Conservation (phyloP, 2,888 invertebrate species). For the Diarsia dahlii region DNA sequence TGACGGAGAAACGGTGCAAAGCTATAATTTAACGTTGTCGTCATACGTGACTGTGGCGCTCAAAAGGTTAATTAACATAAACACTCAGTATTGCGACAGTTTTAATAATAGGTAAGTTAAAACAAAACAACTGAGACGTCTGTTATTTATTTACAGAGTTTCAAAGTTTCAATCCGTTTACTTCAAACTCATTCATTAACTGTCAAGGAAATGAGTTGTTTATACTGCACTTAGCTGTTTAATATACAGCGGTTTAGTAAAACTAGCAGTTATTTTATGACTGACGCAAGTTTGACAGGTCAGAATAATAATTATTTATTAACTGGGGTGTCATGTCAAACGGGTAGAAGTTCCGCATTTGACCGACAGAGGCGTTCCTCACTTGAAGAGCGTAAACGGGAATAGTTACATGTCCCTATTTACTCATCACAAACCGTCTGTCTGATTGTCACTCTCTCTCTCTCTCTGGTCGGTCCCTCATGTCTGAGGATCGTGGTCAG, state of each 20-base stretch:
- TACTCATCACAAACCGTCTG: background rate
- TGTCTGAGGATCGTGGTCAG: no score
- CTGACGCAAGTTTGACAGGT: conserved; percentile 12
- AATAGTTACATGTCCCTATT: background rate
- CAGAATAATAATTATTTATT: no score
- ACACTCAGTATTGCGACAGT: background rate
- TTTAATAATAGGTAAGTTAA: background rate
- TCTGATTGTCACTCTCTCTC: background rate
- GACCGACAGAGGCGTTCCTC: background rate
- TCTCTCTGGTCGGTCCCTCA: no score
- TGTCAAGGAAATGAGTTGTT: conserved; percentile 22
- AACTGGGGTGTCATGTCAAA: background rate
- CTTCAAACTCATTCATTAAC: conserved; percentile 5
- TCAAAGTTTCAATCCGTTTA: background rate
- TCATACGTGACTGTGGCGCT: no score
- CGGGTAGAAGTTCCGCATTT: background rate
- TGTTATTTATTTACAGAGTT: conserved; percentile 5
- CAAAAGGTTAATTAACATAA: background rate
- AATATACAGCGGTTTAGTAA: no score
- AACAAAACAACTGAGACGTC: background rate
- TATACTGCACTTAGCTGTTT: no score
- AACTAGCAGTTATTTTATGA: background rate
- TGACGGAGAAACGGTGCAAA: background rate
- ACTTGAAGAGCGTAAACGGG: background rate
- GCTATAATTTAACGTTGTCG: background rate